Base-by-base conservation (phyloP, 2,113 vertebrate species). In the Pandion haliaetus region DNA sequence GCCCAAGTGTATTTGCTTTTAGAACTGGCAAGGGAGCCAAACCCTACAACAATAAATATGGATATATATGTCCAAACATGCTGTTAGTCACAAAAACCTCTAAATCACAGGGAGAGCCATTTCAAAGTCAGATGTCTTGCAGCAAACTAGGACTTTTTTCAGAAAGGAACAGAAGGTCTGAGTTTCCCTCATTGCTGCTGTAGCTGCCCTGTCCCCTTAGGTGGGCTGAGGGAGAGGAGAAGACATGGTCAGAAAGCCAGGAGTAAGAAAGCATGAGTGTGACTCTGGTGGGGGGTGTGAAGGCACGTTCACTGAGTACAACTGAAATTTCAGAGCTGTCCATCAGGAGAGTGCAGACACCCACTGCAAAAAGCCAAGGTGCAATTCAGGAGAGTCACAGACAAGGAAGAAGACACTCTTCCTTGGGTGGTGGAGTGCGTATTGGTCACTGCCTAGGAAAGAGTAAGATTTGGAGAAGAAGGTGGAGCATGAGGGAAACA, bases 21-120 rank as follows among this genome's bases (percentile, higher is more conserved):
- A 74, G 59, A 94, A 58, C 20, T 73, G 65, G 59, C 84, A 87
- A 78, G 42, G 55, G 12, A 74, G 38, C 24, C 50, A 93, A 86
- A 54, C 8, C 28, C 13, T 62, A 42, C 49, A 84, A 45, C 0
- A 0, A 36, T 58, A 89, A 57, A 73, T 24, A 29, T 2, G 24
- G 13, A 29, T 82, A 63, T 45, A 44, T 55, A 29, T 54, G 50
- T 85, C 76, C 69, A 79, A 88, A 72, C n/a, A 49, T 47, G 66
- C 32, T 61, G 32, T 59, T 79, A 72, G 74, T 66, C 59, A 74
- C 63, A 71, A 71, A 88, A 61, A 47, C 3, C 21, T 25, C 58
- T 72, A 69, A 90, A 69, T 36, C 20, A 18, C 23, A 24, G 11
- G n/a, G 55, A 86, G 12, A 72, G 40, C 4, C 2, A 2, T 73